A percentile compares a stretch with the other conserved stretches of the same genome.
Conservation (phyloP, 2,113 vertebrate species). For the Paracyprichromis sp. region DNA sequence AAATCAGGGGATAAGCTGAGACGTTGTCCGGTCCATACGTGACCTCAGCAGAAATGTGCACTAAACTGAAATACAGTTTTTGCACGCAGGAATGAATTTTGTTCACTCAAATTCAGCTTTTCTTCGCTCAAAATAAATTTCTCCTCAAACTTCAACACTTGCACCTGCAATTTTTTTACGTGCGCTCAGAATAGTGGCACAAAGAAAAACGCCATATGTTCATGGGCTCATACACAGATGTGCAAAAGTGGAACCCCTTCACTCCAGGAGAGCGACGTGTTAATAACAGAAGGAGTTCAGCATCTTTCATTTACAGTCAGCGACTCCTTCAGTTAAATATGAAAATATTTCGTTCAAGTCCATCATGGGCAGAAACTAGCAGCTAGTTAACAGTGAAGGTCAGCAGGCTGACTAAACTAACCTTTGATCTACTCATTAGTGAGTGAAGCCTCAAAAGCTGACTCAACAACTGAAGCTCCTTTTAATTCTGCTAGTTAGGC, state of each 20-base stretch:
- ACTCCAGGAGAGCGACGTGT: background rate
- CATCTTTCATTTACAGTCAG: background rate
- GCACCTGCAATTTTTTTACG: background rate
- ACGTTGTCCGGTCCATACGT: accelerated
- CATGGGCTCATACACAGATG: background rate
- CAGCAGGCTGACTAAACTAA: background rate
- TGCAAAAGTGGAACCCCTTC: background rate
- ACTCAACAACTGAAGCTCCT: background rate
- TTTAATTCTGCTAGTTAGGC: background rate
- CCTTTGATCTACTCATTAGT: background rate
- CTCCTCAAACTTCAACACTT: background rate
- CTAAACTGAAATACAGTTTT: accelerated
- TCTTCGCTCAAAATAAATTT: background rate
- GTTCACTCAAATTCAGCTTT: accelerated
- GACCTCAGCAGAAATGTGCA: background rate
- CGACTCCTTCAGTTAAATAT: background rate
- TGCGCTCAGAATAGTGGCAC: background rate
- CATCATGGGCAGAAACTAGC: background rate
- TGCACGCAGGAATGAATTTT: accelerated
- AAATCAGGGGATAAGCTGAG: background rate
- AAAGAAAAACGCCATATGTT: background rate
- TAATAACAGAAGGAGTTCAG: background rate
- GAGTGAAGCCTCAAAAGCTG: background rate
- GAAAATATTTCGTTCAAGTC: background rate
- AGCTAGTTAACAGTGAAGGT: background rate